These are phyloP conservation scores for Dryoscopus gambensis DNA, from an alignment of 2,113 vertebrate species.

Conservation along the genomic window DNA sequence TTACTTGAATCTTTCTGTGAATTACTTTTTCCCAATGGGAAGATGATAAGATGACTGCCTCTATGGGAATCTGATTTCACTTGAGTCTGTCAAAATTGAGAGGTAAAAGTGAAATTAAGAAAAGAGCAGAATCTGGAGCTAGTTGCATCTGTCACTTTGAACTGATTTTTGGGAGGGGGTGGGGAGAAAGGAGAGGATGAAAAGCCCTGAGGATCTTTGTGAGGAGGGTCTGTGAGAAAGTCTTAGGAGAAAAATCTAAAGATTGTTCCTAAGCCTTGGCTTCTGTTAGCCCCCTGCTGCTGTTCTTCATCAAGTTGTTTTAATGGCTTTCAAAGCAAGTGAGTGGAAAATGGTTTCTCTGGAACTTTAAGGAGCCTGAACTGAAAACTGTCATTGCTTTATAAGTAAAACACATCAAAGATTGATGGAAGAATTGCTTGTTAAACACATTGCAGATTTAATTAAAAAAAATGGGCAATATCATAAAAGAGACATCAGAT, in stretches of 20 bases:
- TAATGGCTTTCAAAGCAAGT: conserved; percentile 70
- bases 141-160: conserved; percentile 47
- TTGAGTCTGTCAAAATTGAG: not conserved
- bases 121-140: not conserved
- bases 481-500: conserved; percentile 35
- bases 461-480: conserved; percentile 38
- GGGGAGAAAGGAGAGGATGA: conserved; percentile 8
- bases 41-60: not conserved
- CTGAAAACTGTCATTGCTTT: conserved; percentile 58
- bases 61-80: not conserved
- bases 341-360: conserved; percentile 71
- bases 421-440: conserved; percentile 47
- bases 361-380: conserved; percentile 54
- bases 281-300: conserved; percentile 69
- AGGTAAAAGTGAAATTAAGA: not conserved
- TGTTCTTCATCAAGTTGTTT: conserved; percentile 68
- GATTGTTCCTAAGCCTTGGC: conserved; percentile 62
- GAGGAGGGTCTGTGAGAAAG: conserved; percentile 64
- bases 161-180: not conserved
- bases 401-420: conserved; percentile 52
- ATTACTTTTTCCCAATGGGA: not conserved
- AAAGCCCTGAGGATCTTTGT: conserved; percentile 61
- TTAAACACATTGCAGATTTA: conserved; percentile 46
- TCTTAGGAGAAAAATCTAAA: conserved; percentile 59
- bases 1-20: not conserved